phyloP scores from a whole-genome alignment of 2,888 invertebrate genomes.

The Eupithecia exiguata region DNA sequence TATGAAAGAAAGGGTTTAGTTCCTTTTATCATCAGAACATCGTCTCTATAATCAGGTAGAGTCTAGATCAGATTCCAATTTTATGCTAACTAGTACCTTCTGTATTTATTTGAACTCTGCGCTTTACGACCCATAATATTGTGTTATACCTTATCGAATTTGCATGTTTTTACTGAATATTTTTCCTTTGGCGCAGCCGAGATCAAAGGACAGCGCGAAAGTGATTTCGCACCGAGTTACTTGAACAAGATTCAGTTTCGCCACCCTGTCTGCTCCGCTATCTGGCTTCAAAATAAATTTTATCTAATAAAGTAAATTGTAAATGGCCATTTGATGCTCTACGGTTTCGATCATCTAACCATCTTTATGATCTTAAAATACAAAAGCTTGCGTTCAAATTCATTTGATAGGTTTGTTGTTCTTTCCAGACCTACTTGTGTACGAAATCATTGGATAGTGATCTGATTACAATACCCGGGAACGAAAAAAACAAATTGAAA shows the following conservation, averaged over 20 bases:
- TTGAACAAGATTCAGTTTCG: slow-evolving; percentile 81
- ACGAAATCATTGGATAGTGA: slow-evolving; percentile 30
- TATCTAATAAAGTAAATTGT: slow-evolving; percentile 79
- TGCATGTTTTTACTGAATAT: slow-evolving; percentile 84
- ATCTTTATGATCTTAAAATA: neutral
- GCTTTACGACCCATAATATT: slow-evolving; percentile 71
- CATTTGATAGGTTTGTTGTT: neutral
- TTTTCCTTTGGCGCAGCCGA: slow-evolving; percentile 82
- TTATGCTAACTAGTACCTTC: slow-evolving; percentile 2
- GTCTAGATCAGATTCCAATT: neutral
- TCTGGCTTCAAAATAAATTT: slow-evolving; percentile 80
- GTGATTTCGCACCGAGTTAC: slow-evolving; percentile 84
- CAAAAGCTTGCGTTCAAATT: neutral
- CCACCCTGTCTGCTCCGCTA: slow-evolving; percentile 57
- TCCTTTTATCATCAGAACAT: neutral
- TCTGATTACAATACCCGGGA: slow-evolving; percentile 32
- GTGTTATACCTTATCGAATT: slow-evolving; percentile 84
- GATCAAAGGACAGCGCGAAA: slow-evolving; percentile 82
- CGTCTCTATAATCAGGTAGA: neutral
- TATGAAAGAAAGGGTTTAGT: too few relatives aligned
- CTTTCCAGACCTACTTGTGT: slow-evolving; percentile 10
- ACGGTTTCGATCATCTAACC: slow-evolving; percentile 36
- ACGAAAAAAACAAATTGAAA: slow-evolving; percentile 43
- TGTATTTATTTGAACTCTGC: neutral
- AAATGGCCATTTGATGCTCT: slow-evolving; percentile 75